Conservation (phyloP, 2,797 vertebrate genomes). For the Ptychobarbus kaznakovi region DNA sequence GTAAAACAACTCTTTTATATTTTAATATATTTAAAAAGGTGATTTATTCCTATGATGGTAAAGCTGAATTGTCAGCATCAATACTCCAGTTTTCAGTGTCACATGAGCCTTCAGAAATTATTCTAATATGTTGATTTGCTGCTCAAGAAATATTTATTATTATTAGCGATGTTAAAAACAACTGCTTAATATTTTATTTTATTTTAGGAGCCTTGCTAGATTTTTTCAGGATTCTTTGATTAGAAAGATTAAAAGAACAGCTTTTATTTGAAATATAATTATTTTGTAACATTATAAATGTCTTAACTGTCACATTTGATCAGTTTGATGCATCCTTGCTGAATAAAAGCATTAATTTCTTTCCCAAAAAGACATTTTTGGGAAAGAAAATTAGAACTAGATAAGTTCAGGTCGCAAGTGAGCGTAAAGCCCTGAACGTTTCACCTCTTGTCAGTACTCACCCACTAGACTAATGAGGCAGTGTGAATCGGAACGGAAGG, state of each 20-base stretch:
- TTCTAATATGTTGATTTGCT: neutral
- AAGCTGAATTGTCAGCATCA: neutral
- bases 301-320: neutral
- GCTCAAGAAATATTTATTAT: neutral
- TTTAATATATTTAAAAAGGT: neutral
- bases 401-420: neutral
- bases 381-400: no score
- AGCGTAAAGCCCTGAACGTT: slow-evolving; percentile 4
- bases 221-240: neutral
- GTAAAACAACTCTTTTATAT: neutral
- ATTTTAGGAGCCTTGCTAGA: no score
- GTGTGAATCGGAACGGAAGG: neutral
- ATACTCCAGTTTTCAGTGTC: neutral
- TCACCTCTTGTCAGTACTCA: neutral
- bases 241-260: neutral
- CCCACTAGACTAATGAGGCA: slow-evolving; percentile 43
- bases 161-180: neutral
- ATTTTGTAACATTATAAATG: neutral
- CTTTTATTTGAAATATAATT: neutral
- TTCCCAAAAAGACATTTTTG: no score
- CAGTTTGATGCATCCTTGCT: neutral
- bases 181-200: neutral
- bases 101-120: neutral
- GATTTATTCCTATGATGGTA: neutral
- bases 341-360: neutral